Base-by-base conservation (phyloP, 2,888 invertebrate species). In the Labia minor region DNA sequence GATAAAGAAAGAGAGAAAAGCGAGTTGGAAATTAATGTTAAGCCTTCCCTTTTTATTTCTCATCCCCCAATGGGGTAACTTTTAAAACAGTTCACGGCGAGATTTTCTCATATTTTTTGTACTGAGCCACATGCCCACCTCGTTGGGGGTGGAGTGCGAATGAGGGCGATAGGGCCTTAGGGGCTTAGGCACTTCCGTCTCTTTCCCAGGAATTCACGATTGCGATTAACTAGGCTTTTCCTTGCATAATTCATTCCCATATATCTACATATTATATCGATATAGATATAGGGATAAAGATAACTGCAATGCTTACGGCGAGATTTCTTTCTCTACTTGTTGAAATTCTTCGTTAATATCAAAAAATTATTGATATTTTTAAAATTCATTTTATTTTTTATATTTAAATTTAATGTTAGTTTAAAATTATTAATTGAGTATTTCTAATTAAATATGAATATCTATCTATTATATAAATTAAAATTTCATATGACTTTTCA, bases 21-120 rank as follows among this genome's bases (percentile, higher is more conserved):
- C 49, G 49, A 49, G 49, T 4, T 49, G 49, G 49, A 49, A 49
- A 49, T 49, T 49, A 49, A 49, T 49, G 49, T 14, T 10, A 49
- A 49, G 49, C 49, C 49, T 49, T 8, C 6, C 3, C 49, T 16
- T 49, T 16, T 16, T 49, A 10, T 16, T 16, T 14, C 49, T 14
- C 49, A 2, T 14, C 3, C 49, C 16, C 49, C 2, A 3, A 3
- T 2, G 49, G 49, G 49, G 49, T 49, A 49, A 49, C 49, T 49
- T 49, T 49, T 49, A 49, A 49, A 49, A 49, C 49, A 49, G 49
- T 49, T 49, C 49, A 49, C 49, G 49, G 49, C 49, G 49, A 49
- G 49, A 49, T 49, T 49, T 49, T 49, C 49, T 49, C 49, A 49
- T 49, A 49, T 49, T 49, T 49, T 49, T 49, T 14, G 49, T 49